phyloP scores from a whole-genome alignment of 2,888 invertebrate genomes.

The Drosophila flavopinicola region DNA sequence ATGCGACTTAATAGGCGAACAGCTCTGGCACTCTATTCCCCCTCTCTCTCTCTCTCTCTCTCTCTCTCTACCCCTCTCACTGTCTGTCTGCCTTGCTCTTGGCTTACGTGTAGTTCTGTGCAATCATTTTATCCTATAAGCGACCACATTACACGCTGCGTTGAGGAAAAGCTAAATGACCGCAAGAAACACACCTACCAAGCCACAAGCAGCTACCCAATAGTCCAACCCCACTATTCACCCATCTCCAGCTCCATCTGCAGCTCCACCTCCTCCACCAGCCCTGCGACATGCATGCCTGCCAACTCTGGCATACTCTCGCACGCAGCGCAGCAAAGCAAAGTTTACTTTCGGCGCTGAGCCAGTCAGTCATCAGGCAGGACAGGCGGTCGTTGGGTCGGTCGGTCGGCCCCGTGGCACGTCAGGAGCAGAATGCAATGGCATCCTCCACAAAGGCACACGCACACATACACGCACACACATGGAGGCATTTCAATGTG shows the following conservation, averaged over 20 bases:
- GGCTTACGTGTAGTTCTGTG: neutral
- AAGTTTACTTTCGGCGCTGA: slow-evolving; percentile 76
- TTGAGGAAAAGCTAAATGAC: slow-evolving; percentile 74
- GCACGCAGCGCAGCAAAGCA: slow-evolving; percentile 55
- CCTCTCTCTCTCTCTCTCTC: neutral
- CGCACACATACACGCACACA: neutral
- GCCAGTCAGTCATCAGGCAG: slow-evolving; percentile 59
- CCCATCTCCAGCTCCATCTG: neutral
- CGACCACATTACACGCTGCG: slow-evolving; percentile 73
- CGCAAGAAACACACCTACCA: slow-evolving; percentile 69
- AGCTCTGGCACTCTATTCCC: neutral
- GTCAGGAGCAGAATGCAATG: slow-evolving; percentile 49
- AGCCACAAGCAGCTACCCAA: slow-evolving; percentile 26
- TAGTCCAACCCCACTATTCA: neutral
- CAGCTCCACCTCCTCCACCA: neutral
- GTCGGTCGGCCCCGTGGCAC: slow-evolving; percentile 32
- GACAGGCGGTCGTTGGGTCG: neutral
- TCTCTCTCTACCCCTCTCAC: too few species aligned
- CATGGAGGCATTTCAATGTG: slow-evolving; percentile 44
- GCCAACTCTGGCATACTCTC: slow-evolving; percentile 31
- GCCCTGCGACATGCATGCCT: slow-evolving; percentile 26
- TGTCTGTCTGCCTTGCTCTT: neutral
- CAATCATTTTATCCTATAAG: slow-evolving; percentile 62
- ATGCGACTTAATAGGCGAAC: too few species aligned
- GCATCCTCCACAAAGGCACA: slow-evolving; percentile 37